phyloP scores from a whole-genome alignment of 1,140 invertebrate genomes.

The Diprion similis region DNA sequence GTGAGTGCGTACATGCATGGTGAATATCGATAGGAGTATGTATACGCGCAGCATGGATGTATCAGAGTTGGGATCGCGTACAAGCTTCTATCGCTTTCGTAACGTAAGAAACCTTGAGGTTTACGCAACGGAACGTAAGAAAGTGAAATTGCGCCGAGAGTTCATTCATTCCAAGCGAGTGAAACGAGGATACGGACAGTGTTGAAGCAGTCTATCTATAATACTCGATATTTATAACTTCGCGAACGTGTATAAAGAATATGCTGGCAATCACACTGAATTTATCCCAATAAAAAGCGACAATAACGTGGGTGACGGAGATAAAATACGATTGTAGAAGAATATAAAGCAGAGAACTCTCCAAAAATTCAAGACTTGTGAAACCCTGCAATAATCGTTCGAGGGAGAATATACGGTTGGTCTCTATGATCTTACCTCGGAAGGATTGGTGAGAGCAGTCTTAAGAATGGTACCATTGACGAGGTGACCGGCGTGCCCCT shows the following conservation, averaged over 20 bases:
- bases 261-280: no score
- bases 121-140: conserved; percentile 56
- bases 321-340: no score
- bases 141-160: conserved; percentile 59
- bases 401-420: not conserved
- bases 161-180: conserved; percentile 53
- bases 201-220: no score
- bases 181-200: conserved; percentile 12
- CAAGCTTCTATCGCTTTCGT: conserved; percentile 53
- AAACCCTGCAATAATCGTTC: not conserved
- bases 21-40: no score
- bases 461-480: conserved; percentile 92
- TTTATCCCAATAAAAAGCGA: no score
- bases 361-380: not conserved
- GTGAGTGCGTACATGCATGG: no score
- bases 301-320: no score
- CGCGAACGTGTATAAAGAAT: no score
- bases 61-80: not conserved
- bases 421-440: conserved; percentile 68
- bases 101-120: conserved; percentile 59
- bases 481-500: conserved; percentile 68
- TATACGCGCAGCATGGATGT: no score
- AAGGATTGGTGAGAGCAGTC: conserved; percentile 91
- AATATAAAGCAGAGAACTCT: no score
- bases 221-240: no score